phyloP scores from a whole-genome alignment of 2,113 vertebrate genomes.

The Cyanoliseus patagonus region DNA sequence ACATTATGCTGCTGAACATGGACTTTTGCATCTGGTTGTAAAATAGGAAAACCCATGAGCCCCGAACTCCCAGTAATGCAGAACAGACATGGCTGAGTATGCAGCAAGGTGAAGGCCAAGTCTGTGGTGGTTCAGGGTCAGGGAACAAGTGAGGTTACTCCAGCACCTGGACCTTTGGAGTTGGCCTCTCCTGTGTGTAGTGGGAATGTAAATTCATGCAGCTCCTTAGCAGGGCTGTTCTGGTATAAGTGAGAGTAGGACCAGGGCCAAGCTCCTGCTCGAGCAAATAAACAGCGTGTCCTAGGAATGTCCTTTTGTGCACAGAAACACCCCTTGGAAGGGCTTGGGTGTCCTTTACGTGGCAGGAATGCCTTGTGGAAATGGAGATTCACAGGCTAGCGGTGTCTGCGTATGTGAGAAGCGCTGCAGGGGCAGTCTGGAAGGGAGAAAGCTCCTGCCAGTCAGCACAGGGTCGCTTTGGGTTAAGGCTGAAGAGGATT shows the following conservation, averaged over 20 bases:
- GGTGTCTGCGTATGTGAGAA: neutral
- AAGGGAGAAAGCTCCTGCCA: neutral
- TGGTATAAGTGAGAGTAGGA: neutral
- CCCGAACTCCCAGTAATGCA: neutral
- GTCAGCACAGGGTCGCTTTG: neutral
- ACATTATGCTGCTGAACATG: rapidly evolving
- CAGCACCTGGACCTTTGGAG: neutral
- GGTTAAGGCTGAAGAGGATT: neutral
- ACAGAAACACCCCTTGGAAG: neutral
- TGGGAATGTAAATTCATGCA: neutral
- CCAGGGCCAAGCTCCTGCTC: neutral
- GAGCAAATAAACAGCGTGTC: neutral
- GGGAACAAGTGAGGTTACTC: neutral
- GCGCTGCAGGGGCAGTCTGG: neutral
- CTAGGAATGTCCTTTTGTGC: neutral
- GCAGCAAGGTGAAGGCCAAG: neutral
- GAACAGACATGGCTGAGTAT: neutral
- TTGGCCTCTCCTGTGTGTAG: neutral
- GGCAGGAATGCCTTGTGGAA: neutral
- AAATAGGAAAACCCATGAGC: neutral
- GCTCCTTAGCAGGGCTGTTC: neutral
- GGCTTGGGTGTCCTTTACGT: neutral
- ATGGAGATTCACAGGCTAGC: neutral
- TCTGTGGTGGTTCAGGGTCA: neutral
- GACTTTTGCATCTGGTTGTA: neutral